phyloP scores from a whole-genome alignment of 2,888 invertebrate species.

The Thymelicus lineola region DNA sequence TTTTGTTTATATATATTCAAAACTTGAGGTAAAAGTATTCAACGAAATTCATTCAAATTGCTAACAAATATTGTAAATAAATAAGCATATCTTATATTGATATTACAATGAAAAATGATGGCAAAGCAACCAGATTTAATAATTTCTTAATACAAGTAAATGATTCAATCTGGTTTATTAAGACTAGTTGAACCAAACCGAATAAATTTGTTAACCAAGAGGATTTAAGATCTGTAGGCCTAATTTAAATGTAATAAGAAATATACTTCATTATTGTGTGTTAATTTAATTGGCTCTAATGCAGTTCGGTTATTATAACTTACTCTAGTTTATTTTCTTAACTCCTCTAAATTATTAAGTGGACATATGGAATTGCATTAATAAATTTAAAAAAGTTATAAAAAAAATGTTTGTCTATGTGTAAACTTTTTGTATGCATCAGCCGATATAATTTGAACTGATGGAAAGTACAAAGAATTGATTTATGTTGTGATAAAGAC shows the following conservation, averaged over 20 bases:
- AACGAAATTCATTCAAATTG: slow-evolving; percentile 22
- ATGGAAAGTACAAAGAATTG: slow-evolving; percentile 67
- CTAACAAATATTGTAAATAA: slow-evolving; percentile 41
- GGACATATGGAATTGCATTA: slow-evolving; percentile 75
- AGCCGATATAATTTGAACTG: slow-evolving; percentile 50
- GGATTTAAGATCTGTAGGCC: slow-evolving; percentile 26
- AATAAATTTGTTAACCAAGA: neutral
- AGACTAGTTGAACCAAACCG: neutral
- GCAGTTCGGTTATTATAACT: slow-evolving; percentile 7
- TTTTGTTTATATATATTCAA: slow-evolving; percentile 39
- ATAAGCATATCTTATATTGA: slow-evolving; percentile 30
- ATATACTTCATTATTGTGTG: slow-evolving; percentile 15
- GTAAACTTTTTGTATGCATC: slow-evolving; percentile 43
- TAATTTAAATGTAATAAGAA: slow-evolving; percentile 22
- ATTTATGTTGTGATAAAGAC: slow-evolving; percentile 57
- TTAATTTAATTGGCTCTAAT: slow-evolving; percentile 4
- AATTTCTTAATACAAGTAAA: too few species aligned
- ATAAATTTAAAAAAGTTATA: slow-evolving; percentile 67
- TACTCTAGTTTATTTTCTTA: slow-evolving; percentile 40
- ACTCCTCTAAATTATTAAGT: slow-evolving; percentile 51
- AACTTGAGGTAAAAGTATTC: slow-evolving; percentile 15
- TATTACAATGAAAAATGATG: neutral
- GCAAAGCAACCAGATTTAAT: too few species aligned
- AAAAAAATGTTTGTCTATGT: slow-evolving; percentile 60
- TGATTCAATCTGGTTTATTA: too few species aligned